phyloP scores from a whole-genome alignment of 2,888 invertebrate genomes.

The Volucella inflata region DNA sequence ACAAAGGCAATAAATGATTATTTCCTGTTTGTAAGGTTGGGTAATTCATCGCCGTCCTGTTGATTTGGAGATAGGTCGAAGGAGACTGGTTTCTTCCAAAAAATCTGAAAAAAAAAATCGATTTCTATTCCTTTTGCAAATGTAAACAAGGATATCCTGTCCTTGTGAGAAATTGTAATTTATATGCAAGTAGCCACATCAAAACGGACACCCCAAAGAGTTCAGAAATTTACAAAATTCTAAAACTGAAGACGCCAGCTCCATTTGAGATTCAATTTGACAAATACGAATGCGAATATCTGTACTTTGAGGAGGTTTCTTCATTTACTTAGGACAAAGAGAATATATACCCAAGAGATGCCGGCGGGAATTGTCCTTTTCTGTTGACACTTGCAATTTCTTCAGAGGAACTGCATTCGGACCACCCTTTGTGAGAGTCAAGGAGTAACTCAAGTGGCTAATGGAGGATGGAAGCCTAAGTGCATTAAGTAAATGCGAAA shows the following conservation, averaged over 20 bases:
- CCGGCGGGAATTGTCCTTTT: conserved; percentile 29
- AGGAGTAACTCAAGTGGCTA: no score
- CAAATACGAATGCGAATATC: not conserved
- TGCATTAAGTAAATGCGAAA: not conserved
- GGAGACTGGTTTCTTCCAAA: no score
- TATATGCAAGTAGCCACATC: conserved; percentile 70
- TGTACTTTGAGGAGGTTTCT: not conserved
- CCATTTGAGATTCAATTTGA: no score
- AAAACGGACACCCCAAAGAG: conserved; percentile 62
- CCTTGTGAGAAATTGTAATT: conserved; percentile 63
- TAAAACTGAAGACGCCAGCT: not conserved
- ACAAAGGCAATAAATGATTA: conserved; percentile 58
- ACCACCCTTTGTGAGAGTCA: no score
- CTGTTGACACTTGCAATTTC: conserved; percentile 63
- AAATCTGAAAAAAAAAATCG: no score
- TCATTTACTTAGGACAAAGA: not conserved
- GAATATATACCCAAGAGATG: conserved; percentile 56
- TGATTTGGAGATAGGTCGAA: not conserved
- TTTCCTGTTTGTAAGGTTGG: conserved; percentile 56
- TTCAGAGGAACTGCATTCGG: conserved; percentile 38
- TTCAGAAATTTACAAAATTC: not conserved
- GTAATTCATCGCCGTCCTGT: conserved; percentile 57
- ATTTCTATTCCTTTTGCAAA: no score
- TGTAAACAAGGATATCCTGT: conserved; percentile 52
- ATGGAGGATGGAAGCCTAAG: conserved; percentile 13